Conservation (phyloP, 2,888 invertebrate genomes). For the Serrognathus titanus region DNA sequence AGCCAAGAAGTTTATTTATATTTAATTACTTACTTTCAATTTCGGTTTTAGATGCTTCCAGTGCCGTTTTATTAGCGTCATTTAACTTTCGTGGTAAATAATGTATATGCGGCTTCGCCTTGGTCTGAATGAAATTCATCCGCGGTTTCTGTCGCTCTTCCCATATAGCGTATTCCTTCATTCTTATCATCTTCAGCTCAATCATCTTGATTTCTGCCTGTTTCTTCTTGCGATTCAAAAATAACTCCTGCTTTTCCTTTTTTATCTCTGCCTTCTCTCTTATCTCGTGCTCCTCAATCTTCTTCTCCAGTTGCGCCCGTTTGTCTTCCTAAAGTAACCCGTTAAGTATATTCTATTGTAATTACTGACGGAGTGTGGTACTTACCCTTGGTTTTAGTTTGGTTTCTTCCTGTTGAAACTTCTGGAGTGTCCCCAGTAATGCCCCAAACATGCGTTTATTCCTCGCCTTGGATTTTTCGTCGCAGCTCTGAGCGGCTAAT, state of each 20-base stretch:
- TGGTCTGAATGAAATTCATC: constrained; percentile 81
- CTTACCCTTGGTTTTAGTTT: constrained; percentile 76
- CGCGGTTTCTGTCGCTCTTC: constrained; percentile 74
- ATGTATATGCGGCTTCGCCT: constrained; percentile 81
- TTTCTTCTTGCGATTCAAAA: constrained; percentile 80
- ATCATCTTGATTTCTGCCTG: constrained; percentile 84
- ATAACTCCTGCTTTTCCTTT: constrained; percentile 78
- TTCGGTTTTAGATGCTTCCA: constrained; percentile 60
- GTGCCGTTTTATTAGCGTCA: constrained; percentile 63
- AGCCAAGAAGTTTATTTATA: too few relatives aligned
- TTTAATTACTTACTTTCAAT: constrained; percentile 65
- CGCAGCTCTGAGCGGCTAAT: constrained; percentile 75
- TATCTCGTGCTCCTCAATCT: constrained; percentile 87
- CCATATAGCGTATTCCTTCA: constrained; percentile 87
- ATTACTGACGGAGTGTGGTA: not conserved
- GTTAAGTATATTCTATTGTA: constrained; percentile 7
- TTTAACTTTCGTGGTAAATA: constrained; percentile 81
- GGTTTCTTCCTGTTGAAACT: constrained; percentile 93
- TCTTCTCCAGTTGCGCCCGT: constrained; percentile 82
- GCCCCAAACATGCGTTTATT: constrained; percentile 97
- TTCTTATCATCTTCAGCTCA: constrained; percentile 85
- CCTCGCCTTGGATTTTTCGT: constrained; percentile 75
- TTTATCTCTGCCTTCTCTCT: constrained; percentile 82
- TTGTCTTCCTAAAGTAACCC: constrained; percentile 65
- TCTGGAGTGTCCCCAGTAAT: constrained; percentile 89